A percentile compares a stretch with the other conserved stretches of the same genome.
phyloP scores from a whole-genome alignment of 1,140 invertebrate species.

The Eurosta solidaginis region DNA sequence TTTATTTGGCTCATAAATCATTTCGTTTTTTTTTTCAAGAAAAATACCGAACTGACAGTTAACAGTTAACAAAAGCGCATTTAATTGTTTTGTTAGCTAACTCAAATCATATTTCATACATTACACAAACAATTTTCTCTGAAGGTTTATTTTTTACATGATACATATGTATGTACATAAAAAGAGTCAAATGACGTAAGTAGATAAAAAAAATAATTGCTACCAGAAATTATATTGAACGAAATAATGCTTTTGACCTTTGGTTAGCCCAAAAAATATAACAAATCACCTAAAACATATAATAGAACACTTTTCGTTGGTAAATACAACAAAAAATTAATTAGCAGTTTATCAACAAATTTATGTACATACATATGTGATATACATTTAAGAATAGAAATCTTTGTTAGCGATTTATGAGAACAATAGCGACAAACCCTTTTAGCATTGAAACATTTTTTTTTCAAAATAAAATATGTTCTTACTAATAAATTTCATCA shows the following conservation, averaged over 20 bases:
- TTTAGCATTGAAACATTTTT: too few relatives aligned
- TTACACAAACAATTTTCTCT: too few relatives aligned
- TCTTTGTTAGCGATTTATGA: too few relatives aligned
- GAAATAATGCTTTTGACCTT: too few relatives aligned
- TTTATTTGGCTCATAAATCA: conserved; percentile 14
- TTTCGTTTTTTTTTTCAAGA: not conserved
- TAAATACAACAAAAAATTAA: too few relatives aligned
- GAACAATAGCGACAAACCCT: too few relatives aligned
- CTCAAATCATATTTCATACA: not conserved
- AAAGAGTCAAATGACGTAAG: not conserved
- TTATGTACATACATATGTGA: not conserved
- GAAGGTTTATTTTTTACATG: not conserved
- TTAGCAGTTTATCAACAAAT: not conserved
- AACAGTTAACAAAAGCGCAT: not conserved
- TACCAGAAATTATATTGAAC: too few relatives aligned
- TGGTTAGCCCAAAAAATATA: too few relatives aligned
- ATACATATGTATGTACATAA: not conserved
- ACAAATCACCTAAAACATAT: too few relatives aligned
- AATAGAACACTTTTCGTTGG: too few relatives aligned
- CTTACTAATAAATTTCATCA: too few relatives aligned
- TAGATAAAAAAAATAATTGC: not conserved
- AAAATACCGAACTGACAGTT: not conserved
- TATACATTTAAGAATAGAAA: not conserved
- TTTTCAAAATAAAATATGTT: too few relatives aligned
- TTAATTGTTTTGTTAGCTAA: not conserved